Evolutionary conservation across 2,113 vertebrate species (phyloP).

Genomic region (Chrysochloris asiatica): DNA sequence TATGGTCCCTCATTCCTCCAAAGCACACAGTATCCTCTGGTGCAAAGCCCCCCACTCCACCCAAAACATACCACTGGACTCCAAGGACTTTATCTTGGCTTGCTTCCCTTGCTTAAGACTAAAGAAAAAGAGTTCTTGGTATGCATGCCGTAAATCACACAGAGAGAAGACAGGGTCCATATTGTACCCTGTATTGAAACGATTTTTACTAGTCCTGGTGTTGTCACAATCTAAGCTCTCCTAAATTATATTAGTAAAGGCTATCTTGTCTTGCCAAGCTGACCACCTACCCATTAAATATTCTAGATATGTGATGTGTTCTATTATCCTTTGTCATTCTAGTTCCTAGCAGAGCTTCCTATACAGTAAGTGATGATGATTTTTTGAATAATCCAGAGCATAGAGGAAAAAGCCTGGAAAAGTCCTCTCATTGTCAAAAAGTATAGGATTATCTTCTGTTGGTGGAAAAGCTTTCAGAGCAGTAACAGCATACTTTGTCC

Average conservation of each 20-base stretch:
- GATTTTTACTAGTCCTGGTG: neutral
- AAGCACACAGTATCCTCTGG: neutral
- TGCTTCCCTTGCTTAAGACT: neutral
- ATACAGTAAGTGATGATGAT: neutral
- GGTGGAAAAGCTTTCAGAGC: neutral
- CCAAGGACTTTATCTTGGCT: neutral
- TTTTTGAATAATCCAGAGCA: neutral
- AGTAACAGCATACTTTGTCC: neutral
- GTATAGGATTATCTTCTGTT: neutral
- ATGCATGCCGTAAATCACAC: neutral
- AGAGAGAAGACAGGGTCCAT: neutral
- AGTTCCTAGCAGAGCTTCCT: neutral
- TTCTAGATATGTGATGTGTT: neutral
- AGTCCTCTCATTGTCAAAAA: neutral
- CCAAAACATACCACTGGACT: neutral
- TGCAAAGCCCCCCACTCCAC: neutral
- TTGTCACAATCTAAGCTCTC: neutral
- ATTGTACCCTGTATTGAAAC: neutral
- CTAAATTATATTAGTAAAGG: neutral
- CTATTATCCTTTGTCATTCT: neutral
- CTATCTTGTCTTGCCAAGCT: neutral
- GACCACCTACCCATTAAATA: neutral
- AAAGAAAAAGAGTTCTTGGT: neutral
- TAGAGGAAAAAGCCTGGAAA: constrained; percentile 1
- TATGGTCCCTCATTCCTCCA: neutral